A percentile compares a stretch with the other conserved stretches of the same genome.
These are phyloP conservation scores for Pocillopora damicornis DNA, from an alignment of 64 coral and sea anemone species.

Conservation along the genomic window DNA sequence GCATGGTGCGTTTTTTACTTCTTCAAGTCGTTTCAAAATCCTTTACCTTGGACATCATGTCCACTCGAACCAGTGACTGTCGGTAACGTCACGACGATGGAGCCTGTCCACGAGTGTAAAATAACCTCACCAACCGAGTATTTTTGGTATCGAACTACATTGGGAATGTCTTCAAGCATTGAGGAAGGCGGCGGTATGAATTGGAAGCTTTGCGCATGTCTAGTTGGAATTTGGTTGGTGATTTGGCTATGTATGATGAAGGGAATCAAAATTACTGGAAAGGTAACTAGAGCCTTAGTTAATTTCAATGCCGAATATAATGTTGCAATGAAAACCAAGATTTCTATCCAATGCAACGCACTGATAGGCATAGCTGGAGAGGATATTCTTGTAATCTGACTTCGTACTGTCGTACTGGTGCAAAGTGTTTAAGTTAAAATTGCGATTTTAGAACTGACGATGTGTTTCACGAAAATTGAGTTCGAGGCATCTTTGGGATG, in stretches of 20 bases:
- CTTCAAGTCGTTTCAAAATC: conserved; percentile 90
- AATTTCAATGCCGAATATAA: too few relatives aligned
- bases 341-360: too few relatives aligned
- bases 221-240: conserved; percentile 76
- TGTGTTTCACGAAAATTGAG: too few relatives aligned
- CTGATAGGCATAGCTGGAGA: too few relatives aligned
- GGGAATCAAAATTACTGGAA: conserved; percentile 88
- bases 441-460: too few relatives aligned
- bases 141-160: conserved; percentile 93
- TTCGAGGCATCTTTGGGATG: too few relatives aligned
- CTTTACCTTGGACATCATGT: conserved; percentile 90
- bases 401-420: too few relatives aligned
- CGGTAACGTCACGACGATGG: conserved; percentile 63
- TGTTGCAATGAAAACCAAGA: too few relatives aligned
- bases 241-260: conserved; percentile 99
- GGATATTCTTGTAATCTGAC: too few relatives aligned
- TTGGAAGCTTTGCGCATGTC: conserved; percentile 82
- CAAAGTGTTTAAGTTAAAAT: too few relatives aligned
- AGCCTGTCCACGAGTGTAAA: conserved; percentile 67
- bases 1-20: conserved; percentile 99
- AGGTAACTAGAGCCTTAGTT: conserved; percentile 36
- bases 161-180: conserved; percentile 70
- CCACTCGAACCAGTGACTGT: conserved; percentile 49
- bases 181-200: conserved; percentile 85
- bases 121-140: conserved; percentile 63